Evolutionary conservation across 2,888 invertebrate genomes (phyloP).

Genomic region (Leucoma salicis): DNA sequence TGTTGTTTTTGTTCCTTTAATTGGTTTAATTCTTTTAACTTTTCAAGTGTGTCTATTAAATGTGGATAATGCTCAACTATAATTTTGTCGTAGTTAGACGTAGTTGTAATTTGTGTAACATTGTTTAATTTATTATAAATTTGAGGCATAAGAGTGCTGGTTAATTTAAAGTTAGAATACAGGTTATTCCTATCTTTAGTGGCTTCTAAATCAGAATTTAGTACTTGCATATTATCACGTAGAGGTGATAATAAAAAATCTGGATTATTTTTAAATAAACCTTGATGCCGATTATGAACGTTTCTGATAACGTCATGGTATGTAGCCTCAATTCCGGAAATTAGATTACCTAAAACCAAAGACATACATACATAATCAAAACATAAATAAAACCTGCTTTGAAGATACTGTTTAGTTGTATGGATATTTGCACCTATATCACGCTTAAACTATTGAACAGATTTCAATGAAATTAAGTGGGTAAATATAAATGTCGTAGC

Average conservation of each 20-base stretch:
- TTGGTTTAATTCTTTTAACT: conserved; percentile 36
- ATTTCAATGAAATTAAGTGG: too few species aligned
- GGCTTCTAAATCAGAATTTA: neutral
- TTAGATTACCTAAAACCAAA: conserved; percentile 11
- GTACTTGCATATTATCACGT: neutral
- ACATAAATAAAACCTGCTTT: neutral
- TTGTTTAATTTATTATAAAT: neutral
- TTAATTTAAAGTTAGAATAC: neutral
- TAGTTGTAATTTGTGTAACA: neutral
- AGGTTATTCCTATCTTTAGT: neutral
- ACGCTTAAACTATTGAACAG: too few species aligned
- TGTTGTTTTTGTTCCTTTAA: conserved; percentile 31
- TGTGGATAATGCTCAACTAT: conserved; percentile 24
- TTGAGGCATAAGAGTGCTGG: neutral
- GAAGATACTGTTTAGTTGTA: too few species aligned
- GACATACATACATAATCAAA: neutral
- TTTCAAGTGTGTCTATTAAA: conserved; percentile 27
- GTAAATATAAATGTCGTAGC: too few species aligned
- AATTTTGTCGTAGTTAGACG: conserved; percentile 13
- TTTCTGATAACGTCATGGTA: conserved; percentile 11
- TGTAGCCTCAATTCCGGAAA: conserved; percentile 6
- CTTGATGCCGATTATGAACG: conserved; percentile 8
- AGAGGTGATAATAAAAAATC: conserved; percentile 5
- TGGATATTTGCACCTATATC: too few species aligned
- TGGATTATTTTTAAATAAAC: neutral